Evolutionary conservation across 2,797 vertebrate genomes (phyloP), one percentile per base, ranked within the genome.

Genomic region (Bradypodion pumilum): DNA sequence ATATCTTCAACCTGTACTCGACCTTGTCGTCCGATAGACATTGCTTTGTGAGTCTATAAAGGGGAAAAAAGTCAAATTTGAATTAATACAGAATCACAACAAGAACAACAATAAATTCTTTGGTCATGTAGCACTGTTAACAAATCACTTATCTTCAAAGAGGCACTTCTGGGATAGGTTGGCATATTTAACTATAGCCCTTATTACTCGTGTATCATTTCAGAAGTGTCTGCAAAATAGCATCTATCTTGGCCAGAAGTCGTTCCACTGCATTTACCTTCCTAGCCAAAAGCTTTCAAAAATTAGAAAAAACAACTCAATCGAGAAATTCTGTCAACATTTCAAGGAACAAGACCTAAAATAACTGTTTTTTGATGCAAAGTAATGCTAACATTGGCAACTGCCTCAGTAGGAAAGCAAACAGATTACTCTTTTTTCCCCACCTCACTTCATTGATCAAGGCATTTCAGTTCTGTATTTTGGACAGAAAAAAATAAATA

Each of bases 1-100:
- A 99, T 99, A 94, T 99, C 99, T 94, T 99, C 98, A 76, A 99
- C 99, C 95, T 99, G 99, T 13, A 99, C 98, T 0, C 98, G 97
- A 8, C 99, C 98, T 94, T 99, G 98, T 74, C 98, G 97, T 49
- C 98, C 99, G 40, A 99, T 99, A 0, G 98, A 98, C 98, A 99
- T 99, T 74, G 99, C 98, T 89, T 99, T 99, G 94, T 99, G 98
- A 16, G 98, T 99, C 97, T 97, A 89, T 87, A 8, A n/a, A 27
- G 68, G 85, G 44, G 75, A 62, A 72, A 88, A 40, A 69, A 60
- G 85, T 66, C 16, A n/a, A 78, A 63, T 77, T 63, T 46, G 23
- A 72, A 52, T 46, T 37, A 56, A 32, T 32, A 27, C 12, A 59
- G n/a, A 49, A 32, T 25, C 8, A 35, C 32, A 16, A 56, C 25